Evolutionary conservation across 1,140 invertebrate genomes (phyloP).

Genomic region (Laodelphax striatellus): DNA sequence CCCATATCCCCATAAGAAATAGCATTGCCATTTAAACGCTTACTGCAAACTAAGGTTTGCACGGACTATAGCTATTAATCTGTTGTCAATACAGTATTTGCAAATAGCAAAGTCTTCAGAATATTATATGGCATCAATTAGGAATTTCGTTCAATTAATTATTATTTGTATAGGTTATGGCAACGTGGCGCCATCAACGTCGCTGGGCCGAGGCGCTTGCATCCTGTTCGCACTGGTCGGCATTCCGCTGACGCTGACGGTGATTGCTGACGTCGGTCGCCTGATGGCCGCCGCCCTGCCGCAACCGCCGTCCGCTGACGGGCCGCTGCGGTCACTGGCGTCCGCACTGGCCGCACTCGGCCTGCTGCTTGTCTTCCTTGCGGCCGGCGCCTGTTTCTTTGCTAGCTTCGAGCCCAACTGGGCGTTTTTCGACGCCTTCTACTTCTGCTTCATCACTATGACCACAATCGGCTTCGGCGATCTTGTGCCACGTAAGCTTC

Average conservation of each 20-base stretch:
- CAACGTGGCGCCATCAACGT: conserved; percentile 83
- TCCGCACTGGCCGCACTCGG: conserved; percentile 57
- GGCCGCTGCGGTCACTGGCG: conserved; percentile 3
- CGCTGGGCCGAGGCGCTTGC: conserved; percentile 74
- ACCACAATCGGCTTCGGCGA: conserved; percentile 90
- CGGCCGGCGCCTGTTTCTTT: conserved; percentile 51
- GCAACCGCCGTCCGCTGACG: conserved; percentile 16
- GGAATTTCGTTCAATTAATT: too few species aligned
- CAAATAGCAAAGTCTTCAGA: too few species aligned
- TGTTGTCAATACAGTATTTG: too few species aligned
- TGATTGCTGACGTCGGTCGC: conserved; percentile 83
- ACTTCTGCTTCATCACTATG: conserved; percentile 92
- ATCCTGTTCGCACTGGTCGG: conserved; percentile 88
- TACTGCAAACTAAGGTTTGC: too few species aligned
- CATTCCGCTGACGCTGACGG: conserved; percentile 84
- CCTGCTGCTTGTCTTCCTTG: conserved; percentile 63
- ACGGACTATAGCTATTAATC: too few species aligned
- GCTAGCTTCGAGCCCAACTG: conserved; percentile 75
- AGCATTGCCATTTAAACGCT: too few species aligned
- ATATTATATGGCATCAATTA: too few species aligned
- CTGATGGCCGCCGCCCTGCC: conserved; percentile 68
- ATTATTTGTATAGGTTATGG: conserved; percentile 78
- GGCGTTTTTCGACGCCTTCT: conserved; percentile 86
- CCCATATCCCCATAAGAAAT: too few species aligned
- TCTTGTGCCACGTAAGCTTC: conserved; percentile 76